phyloP scores from a whole-genome alignment of 2,888 invertebrate genomes.

The Limnephilus lunatus region DNA sequence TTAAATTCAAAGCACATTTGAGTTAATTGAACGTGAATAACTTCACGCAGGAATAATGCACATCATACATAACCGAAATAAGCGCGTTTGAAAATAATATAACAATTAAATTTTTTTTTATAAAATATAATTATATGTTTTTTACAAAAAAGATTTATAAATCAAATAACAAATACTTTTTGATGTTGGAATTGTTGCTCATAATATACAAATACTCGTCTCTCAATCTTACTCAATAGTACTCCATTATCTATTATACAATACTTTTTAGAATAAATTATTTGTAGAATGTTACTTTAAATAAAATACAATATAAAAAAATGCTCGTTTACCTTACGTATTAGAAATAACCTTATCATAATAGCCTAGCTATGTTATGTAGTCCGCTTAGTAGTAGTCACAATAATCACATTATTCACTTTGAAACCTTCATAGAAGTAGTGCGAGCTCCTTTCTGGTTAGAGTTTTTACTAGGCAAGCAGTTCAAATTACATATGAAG shows the following conservation, averaged over 20 bases:
- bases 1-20: too few species aligned
- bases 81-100: not conserved
- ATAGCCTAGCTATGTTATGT: not conserved
- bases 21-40: too few species aligned
- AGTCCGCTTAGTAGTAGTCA: conserved; percentile 22
- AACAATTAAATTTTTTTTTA: not conserved
- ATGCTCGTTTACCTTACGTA: conserved; percentile 19
- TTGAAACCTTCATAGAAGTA: conserved; percentile 14
- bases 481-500: conserved; percentile 58
- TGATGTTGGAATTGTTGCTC: conserved; percentile 12
- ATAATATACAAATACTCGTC: conserved; percentile 30
- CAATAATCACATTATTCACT: conserved; percentile 43
- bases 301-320: conserved; percentile 42
- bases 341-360: conserved; percentile 5
- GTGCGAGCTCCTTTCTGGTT: not conserved
- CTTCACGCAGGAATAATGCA: too few species aligned
- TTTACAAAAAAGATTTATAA: conserved; percentile 34
- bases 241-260: conserved; percentile 25
- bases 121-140: conserved; percentile 28
- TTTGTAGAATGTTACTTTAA: conserved; percentile 38
- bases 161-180: conserved; percentile 38
- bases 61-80: too few species aligned
- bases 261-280: conserved; percentile 41
- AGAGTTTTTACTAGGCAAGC: conserved; percentile 16
- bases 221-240: conserved; percentile 8